Evolutionary conservation across 2,797 vertebrate genomes (phyloP), one percentile per base, ranked within the genome.

Genomic region (Lutra lutra): DNA sequence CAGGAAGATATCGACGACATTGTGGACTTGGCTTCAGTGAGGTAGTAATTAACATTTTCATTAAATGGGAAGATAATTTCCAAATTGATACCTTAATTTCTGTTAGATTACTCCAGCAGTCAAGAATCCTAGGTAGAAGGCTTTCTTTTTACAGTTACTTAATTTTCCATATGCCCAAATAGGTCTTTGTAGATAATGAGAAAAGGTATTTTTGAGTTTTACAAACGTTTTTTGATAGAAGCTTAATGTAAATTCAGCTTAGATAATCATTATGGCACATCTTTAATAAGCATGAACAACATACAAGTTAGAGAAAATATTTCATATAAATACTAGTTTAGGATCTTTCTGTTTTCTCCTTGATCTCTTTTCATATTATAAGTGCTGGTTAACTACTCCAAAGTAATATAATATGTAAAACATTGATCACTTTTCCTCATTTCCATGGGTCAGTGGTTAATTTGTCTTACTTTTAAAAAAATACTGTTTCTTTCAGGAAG

Each of bases 11-110:
- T 98, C 98, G 99, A 85, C 99, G 99, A 97, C 99, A 99, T 95
- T 99, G 99, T 20, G 99, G 99, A 58, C 99, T 99, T 66, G 99
- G 99, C 20, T 99, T 99, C 98, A 99, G 98, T 82, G 99, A 99
- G 99, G 99, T 99, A 98, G 93, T 80, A 85, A 87, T 51, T 91
- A 91, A 91, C 75, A 62, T 85, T 98, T 91, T 4, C 35, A 23
- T 12, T 38, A 13, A 54, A 51, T 79, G 46, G 51, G 70, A 91
- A 62, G 66, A 89, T 72, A 58, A 12, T 82, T 96, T 93, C 94
- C 51, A 60, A 8, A 84, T 88, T 70, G 66, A 64, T 80, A 58
- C 23, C 43, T 87, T 60, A 92, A 62, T 73, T 96, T 82, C 23
- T 79, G 21, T 95, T 89, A 35, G 32, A 58, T 84, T 95, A 73